These are phyloP conservation scores for Tanypteryx hageni DNA, from an alignment of 2,888 invertebrate species.

Conservation along the genomic window DNA sequence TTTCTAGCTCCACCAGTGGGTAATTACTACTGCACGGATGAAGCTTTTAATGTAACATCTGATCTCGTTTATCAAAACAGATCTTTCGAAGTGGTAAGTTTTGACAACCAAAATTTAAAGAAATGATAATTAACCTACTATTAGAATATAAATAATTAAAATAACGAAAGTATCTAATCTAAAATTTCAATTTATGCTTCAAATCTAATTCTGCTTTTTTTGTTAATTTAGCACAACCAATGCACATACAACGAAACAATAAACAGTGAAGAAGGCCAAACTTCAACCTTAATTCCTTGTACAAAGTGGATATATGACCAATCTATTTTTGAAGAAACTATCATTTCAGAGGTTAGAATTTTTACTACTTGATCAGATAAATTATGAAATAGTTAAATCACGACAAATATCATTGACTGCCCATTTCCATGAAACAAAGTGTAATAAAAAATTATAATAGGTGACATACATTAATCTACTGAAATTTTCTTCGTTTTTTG, in stretches of 20 bases:
- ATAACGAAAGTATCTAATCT: neutral
- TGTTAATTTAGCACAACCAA: slow-evolving; percentile 66
- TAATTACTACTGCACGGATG: slow-evolving; percentile 78
- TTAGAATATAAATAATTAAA: neutral
- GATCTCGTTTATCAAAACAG: slow-evolving; percentile 67
- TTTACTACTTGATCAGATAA: neutral
- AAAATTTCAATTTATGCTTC: neutral
- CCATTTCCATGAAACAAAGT: no score
- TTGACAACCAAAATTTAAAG: slow-evolving; percentile 33
- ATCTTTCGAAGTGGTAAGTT: slow-evolving; percentile 69
- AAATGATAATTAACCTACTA: neutral
- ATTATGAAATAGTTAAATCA: neutral
- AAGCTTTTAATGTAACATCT: slow-evolving; percentile 69
- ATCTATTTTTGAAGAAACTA: slow-evolving; percentile 66
- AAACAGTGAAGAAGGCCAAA: neutral
- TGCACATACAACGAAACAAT: slow-evolving; percentile 68
- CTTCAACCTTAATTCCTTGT: slow-evolving; percentile 56
- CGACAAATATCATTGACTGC: no score
- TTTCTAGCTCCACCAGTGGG: slow-evolving; percentile 80
- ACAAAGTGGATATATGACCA: slow-evolving; percentile 66
- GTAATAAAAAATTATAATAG: no score
- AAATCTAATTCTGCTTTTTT: slow-evolving; percentile 43
- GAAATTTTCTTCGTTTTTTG: no score
- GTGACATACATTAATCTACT: no score
- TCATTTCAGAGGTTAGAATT: slow-evolving; percentile 67